A percentile compares a stretch with the other conserved stretches of the same genome.
phyloP scores from a whole-genome alignment of 2,888 invertebrate species.

The Balanococcus diminutus region DNA sequence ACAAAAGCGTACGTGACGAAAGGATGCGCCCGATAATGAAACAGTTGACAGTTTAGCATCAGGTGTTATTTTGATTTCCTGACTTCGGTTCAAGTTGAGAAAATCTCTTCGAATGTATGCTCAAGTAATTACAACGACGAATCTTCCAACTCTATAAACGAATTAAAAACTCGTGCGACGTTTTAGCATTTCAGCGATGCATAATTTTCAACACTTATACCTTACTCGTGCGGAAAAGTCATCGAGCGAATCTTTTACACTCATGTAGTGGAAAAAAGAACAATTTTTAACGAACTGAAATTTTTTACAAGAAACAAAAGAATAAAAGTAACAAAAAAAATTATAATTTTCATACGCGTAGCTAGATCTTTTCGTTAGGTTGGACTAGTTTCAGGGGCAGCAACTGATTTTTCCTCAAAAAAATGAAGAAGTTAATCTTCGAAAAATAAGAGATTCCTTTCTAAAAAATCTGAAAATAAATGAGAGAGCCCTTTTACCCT shows the following conservation, averaged over 20 bases:
- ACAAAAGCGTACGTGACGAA: not conserved
- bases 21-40: not conserved
- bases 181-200: too few relatives aligned
- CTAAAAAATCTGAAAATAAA: too few relatives aligned
- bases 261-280: not conserved
- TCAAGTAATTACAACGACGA: not conserved
- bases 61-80: slow-evolving; percentile 19
- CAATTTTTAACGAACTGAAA: not conserved
- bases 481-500: too few relatives aligned
- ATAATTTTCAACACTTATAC: not conserved
- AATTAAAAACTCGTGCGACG: not conserved
- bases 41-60: slow-evolving; percentile 19
- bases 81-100: not conserved
- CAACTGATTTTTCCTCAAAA: too few relatives aligned
- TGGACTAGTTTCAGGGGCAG: too few relatives aligned
- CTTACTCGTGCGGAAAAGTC: not conserved
- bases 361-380: too few relatives aligned
- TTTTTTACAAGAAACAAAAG: not conserved
- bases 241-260: not conserved
- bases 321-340: not conserved
- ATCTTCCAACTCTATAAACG: not conserved
- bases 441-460: too few relatives aligned
- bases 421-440: too few relatives aligned
- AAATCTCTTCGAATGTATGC: not conserved
- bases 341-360: not conserved